These are phyloP conservation scores for Choreutis nemorana DNA, from an alignment of 2,888 invertebrate genomes.

Conservation along the genomic window DNA sequence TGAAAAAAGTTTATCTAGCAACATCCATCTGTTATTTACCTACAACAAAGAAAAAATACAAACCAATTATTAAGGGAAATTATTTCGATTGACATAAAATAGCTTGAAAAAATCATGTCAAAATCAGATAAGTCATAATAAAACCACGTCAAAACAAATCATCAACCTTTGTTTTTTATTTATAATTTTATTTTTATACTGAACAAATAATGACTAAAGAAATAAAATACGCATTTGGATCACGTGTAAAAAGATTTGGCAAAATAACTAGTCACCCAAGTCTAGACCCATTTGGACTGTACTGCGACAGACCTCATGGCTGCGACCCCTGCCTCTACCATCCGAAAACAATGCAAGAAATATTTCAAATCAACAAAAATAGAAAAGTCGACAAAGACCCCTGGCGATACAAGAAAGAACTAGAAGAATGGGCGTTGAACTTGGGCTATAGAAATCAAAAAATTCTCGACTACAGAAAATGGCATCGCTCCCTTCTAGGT, in stretches of 20 bases:
- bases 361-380: slow-evolving; percentile 27
- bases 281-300: slow-evolving; percentile 37
- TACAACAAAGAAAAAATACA: too few species aligned
- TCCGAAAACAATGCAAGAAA: slow-evolving; percentile 23
- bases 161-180: slow-evolving; percentile 12
- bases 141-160: slow-evolving; percentile 4
- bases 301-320: slow-evolving; percentile 20
- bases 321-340: slow-evolving; percentile 42
- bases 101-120: too few species aligned
- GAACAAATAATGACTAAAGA: slow-evolving; percentile 9
- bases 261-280: slow-evolving; percentile 33
- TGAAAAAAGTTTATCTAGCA: too few species aligned
- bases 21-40: too few species aligned
- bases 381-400: slow-evolving; percentile 28
- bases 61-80: too few species aligned
- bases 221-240: slow-evolving; percentile 20
- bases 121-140: slow-evolving; percentile 1
- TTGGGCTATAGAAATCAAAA: slow-evolving; percentile 48
- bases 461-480: slow-evolving; percentile 25
- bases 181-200: slow-evolving; percentile 7
- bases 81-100: too few species aligned
- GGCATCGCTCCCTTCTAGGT: slow-evolving; percentile 31
- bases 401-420: slow-evolving; percentile 41
- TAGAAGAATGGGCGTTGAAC: slow-evolving; percentile 47
- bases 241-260: slow-evolving; percentile 28